Conservation (phyloP, 2,797 vertebrate genomes). For the Lagocephalus sceleratus region DNA sequence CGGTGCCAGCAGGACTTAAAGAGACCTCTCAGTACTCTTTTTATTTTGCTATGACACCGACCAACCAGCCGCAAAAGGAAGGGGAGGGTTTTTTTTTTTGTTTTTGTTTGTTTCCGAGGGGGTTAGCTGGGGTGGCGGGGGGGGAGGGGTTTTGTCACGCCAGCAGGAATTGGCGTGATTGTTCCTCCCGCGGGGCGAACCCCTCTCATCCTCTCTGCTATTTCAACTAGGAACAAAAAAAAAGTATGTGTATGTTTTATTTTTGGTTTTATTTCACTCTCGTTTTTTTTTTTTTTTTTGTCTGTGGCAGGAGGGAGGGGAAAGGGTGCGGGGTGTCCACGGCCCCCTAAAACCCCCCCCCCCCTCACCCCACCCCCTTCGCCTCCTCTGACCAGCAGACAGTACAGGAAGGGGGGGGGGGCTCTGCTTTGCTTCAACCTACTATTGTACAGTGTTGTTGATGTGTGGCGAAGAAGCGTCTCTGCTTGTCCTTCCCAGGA, state of each 20-base stretch:
- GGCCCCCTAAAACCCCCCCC: conserved; percentile 16
- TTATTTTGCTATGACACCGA: conserved; percentile 68
- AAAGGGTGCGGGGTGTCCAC: conserved; percentile 24
- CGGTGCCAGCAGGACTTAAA: conserved; percentile 65
- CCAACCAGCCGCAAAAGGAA: conserved; percentile 56
- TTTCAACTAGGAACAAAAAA: conserved; percentile 77
- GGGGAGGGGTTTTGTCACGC: conserved; percentile 66
- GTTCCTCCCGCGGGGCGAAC: conserved; percentile 65
- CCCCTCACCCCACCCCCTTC: conserved; percentile 41
- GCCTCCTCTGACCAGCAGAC: conserved; percentile 55
- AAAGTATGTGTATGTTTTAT: conserved; percentile 65
- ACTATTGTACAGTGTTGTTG: conserved; percentile 69
- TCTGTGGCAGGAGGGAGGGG: conserved; percentile 12
- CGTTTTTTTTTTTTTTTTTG: conserved; percentile 51
- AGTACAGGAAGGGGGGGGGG: conserved; percentile 73
- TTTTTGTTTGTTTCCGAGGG: no score
- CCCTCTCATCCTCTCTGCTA: conserved; percentile 73
- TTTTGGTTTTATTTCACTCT: conserved; percentile 59
- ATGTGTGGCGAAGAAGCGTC: conserved; percentile 54
- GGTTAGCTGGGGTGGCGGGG: conserved; percentile 43
- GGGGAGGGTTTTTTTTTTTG: conserved; percentile 30
- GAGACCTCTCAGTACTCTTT: conserved; percentile 70
- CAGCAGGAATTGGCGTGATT: conserved; percentile 77
- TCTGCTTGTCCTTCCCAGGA: conserved; percentile 37
- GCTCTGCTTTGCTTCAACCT: conserved; percentile 76